phyloP scores from a whole-genome alignment of 2,888 invertebrate species.

The Rhagium mordax region DNA sequence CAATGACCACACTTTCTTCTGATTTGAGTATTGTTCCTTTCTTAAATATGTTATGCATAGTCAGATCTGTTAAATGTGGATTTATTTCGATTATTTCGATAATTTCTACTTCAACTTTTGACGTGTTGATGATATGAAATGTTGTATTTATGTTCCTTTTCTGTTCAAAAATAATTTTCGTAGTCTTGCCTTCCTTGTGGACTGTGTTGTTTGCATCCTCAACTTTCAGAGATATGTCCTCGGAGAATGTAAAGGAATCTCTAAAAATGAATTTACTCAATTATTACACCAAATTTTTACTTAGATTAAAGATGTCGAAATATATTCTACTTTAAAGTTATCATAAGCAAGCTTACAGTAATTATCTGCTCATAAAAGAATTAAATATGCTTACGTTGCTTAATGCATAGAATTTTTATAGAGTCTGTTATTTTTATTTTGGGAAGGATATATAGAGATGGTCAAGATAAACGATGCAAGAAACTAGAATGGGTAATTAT shows the following conservation, averaged over 20 bases:
- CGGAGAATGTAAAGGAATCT: neutral
- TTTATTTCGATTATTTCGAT: constrained; percentile 40
- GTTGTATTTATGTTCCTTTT: constrained; percentile 24
- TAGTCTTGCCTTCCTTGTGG: neutral
- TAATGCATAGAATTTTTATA: too few species aligned
- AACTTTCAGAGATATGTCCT: constrained; percentile 19
- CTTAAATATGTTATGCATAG: constrained; percentile 18
- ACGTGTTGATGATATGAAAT: constrained; percentile 26
- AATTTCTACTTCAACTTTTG: constrained; percentile 13
- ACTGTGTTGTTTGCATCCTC: constrained; percentile 11
- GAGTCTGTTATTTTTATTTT: too few species aligned
- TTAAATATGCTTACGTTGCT: too few species aligned
- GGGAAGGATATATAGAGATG: too few species aligned
- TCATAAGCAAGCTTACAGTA: too few species aligned
- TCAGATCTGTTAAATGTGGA: constrained; percentile 26
- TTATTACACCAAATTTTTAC: too few species aligned
- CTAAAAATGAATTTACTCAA: constrained; percentile 14
- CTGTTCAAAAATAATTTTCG: constrained; percentile 22
- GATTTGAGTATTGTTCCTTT: constrained; percentile 21
- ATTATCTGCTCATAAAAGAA: too few species aligned
- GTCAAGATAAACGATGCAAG: too few species aligned
- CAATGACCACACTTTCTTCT: neutral
- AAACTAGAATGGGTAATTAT: too few species aligned
- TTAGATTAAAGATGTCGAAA: too few species aligned
- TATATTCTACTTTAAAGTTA: too few species aligned